These are phyloP conservation scores for Ennomos fuscantarius DNA, from an alignment of 2,888 invertebrate genomes.

Conservation along the genomic window DNA sequence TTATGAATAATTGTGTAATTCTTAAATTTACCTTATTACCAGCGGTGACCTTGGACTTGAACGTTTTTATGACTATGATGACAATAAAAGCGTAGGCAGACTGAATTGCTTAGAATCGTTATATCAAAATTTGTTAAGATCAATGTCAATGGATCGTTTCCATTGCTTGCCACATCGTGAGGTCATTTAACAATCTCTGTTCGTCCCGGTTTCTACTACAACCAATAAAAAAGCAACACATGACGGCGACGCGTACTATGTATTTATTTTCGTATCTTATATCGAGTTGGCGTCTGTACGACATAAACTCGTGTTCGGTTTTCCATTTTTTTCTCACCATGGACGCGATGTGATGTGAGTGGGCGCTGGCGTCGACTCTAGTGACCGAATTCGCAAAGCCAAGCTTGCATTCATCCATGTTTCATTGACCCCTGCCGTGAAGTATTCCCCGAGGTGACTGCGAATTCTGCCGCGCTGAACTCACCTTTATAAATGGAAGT, in stretches of 20 bases:
- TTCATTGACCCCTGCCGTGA: constrained; percentile 55
- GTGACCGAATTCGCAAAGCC: constrained; percentile 42
- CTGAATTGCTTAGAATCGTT: constrained; percentile 14
- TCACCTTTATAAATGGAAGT: neutral
- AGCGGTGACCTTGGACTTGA: constrained; percentile 44
- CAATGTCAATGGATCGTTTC: constrained; percentile 27
- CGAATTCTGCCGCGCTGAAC: neutral
- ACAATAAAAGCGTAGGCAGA: constrained; percentile 23
- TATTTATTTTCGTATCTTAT: constrained; percentile 48
- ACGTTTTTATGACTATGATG: constrained; percentile 32
- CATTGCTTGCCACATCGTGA: constrained; percentile 14
- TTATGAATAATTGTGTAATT: neutral
- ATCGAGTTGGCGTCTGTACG: constrained; percentile 34
- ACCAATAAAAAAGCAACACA: constrained; percentile 35
- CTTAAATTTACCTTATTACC: constrained; percentile 3
- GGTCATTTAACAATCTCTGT: constrained; percentile 9
- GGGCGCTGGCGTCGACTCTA: constrained; percentile 40
- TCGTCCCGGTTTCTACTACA: constrained; percentile 17
- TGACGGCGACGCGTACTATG: constrained; percentile 37
- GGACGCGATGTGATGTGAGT: constrained; percentile 12
- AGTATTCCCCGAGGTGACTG: constrained; percentile 18
- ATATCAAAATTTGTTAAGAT: constrained; percentile 17
- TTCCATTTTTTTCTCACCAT: constrained; percentile 21
- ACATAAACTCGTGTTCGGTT: constrained; percentile 29
- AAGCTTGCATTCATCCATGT: constrained; percentile 44